These are phyloP conservation scores for Dicranocentrus wangi DNA, from an alignment of 2,888 invertebrate species.

Conservation along the genomic window DNA sequence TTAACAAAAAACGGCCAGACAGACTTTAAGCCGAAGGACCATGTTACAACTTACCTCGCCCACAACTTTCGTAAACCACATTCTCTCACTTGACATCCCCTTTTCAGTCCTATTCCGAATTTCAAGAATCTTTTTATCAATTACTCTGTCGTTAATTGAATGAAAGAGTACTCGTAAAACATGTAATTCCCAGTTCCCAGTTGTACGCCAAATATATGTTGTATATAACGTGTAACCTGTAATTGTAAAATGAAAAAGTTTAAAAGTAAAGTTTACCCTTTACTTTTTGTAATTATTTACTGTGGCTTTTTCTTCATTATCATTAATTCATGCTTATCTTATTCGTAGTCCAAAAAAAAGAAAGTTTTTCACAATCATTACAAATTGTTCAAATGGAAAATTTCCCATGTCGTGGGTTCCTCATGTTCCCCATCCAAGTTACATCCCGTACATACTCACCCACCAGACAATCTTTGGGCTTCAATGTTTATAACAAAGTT, in stretches of 20 bases:
- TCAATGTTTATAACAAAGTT: conserved; percentile 5
- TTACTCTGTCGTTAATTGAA: neutral
- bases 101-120: neutral
- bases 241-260: neutral
- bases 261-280: neutral
- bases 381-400: neutral
- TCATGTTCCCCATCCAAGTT: neutral
- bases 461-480: neutral
- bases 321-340: conserved; percentile 3
- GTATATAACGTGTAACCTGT: neutral
- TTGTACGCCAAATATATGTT: too few species aligned
- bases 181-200: too few species aligned
- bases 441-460: too few species aligned
- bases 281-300: neutral
- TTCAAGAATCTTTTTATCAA: conserved; percentile 6
- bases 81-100: neutral
- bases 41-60: too few species aligned
- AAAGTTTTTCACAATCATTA: neutral
- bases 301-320: neutral
- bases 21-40: too few species aligned
- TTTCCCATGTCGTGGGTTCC: neutral
- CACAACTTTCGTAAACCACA: neutral
- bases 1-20: too few species aligned
- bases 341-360: too few species aligned
- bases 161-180: neutral